Evolutionary conservation across 2,797 vertebrate species (phyloP), one percentile per base, ranked within the genome.

Genomic region (Iguana delicatissima): DNA sequence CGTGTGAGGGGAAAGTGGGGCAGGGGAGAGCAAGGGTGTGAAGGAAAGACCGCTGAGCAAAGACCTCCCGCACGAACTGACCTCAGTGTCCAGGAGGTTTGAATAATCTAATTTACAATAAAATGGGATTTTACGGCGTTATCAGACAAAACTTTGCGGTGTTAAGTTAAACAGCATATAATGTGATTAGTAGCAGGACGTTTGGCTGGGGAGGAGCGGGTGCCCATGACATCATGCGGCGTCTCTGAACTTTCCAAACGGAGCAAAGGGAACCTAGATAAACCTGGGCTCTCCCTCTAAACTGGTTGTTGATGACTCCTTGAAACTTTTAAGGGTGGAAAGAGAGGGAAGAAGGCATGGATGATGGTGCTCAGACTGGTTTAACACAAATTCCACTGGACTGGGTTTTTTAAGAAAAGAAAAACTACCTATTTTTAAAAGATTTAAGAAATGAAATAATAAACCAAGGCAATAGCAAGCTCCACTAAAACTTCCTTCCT

Each of bases 81-180:
- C 94, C 93, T 96, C 93, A 95, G 92, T 80, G 91, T 92, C 88
- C 84, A 93, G 94, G 93, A 95, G 95, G 95, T 95, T 93, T 92
- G 90, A 92, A 91, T 96, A 97, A 97, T 96, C 95, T 93, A 96
- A 96, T 96, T 97, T 96, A 93, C 95, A 95, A 95, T 93, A 93
- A 93, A 95, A 95, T 92, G 92, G 93, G 94, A 95, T 80, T 96
- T 95, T 95, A 93, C 95, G 92, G 50, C 92, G 93, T 96, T 96
- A 96, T 96, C 95, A 94, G 96, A 95, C 42, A 42, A 93, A 92
- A 94, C 95, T 95, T 85, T 94, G 95, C 92, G 79, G 92, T 94
- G 93, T 96, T 93, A 95, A 94, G 92, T 95, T 94, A 96, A 96
- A 96, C 92, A 93, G 94, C 94, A 87, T 95, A 93, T 96, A 96